Base-by-base conservation (phyloP, 2,113 vertebrate species). In the Nymphicus hollandicus region DNA sequence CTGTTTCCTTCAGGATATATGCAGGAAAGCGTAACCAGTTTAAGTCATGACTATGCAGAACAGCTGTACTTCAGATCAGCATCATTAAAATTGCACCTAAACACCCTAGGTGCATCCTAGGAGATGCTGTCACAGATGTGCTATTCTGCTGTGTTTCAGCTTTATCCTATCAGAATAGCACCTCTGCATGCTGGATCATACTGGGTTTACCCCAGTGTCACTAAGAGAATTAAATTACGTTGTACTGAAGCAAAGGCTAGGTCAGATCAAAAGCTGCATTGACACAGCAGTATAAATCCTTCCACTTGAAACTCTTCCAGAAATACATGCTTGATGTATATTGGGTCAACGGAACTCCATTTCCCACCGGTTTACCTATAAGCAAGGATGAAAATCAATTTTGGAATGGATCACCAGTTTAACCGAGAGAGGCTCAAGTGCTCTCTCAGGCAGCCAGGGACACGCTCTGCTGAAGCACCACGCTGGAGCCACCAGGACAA, bases 301-400 rank as follows among this genome's bases (percentile, higher is more conserved):
- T 52, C 28, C 37, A 31, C 0, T 0, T 16, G 65, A 77, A 82
- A 39, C 60, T 74, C 71, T 69, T 63, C 47, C 58, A 90, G 28
- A 77, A 80, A 68, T 27, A 72, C 9, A 27, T 5, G 33, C 27
- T 47, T 80, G 41, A 65, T 46, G 65, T 71, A 15, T 37, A 61
- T 13, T 2, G 4, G 53, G 43, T 81, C 73, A 68, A 25, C 24
- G 33, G 31, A 68, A 78, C 64, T 73, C 63, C 14, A 39, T 49
- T 90, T 63, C 64, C 74, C 29, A 35, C 43, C 17, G 58, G 44
- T n/a, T 87, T 61, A 76, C 52, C 41, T 80, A 66, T 18, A 70
- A 81, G 50, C 52, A 72, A 90, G 73, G 74, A 77, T 72, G 87
- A 81, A 77, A 88, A 90, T 44, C 9, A 22, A 39, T 37, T 90